These are phyloP conservation scores for Ardeotis arabs DNA, from an alignment of 2,113 vertebrate species.

Conservation along the genomic window DNA sequence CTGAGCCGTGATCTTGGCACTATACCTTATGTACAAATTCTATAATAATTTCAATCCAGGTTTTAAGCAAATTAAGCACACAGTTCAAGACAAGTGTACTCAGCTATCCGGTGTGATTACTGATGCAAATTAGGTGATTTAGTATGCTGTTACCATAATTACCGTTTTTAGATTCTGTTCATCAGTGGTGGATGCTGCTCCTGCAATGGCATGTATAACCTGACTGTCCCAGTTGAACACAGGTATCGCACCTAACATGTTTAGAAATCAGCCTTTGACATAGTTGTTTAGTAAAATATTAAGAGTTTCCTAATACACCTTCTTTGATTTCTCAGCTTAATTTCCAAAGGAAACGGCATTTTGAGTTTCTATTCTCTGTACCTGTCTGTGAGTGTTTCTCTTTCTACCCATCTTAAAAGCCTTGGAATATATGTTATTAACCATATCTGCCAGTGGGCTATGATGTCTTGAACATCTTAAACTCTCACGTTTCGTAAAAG, in stretches of 20 bases:
- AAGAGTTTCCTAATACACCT: not conserved
- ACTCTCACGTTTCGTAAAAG: not conserved
- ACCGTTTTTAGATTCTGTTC: not conserved
- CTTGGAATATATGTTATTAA: not conserved
- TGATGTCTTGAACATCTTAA: not conserved
- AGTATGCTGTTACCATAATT: not conserved
- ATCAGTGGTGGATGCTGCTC: not conserved
- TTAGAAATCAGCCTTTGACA: not conserved
- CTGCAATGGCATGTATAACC: not conserved
- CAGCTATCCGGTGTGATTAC: not conserved
- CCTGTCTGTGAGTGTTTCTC: not conserved
- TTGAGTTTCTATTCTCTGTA: not conserved
- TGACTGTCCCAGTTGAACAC: not conserved
- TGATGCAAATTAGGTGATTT: conserved; percentile 8
- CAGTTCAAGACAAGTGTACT: not conserved
- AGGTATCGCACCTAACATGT: not conserved
- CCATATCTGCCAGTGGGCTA: not conserved
- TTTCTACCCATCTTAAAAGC: not conserved
- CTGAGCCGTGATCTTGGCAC: not conserved
- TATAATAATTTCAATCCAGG: not conserved
- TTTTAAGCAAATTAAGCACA: not conserved
- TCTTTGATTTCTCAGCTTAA: not conserved
- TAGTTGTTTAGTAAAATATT: not conserved
- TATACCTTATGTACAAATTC: not conserved
- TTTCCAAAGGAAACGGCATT: not conserved